Conservation (phyloP, 1,140 invertebrate species). For the Hypothenemus hampei region DNA sequence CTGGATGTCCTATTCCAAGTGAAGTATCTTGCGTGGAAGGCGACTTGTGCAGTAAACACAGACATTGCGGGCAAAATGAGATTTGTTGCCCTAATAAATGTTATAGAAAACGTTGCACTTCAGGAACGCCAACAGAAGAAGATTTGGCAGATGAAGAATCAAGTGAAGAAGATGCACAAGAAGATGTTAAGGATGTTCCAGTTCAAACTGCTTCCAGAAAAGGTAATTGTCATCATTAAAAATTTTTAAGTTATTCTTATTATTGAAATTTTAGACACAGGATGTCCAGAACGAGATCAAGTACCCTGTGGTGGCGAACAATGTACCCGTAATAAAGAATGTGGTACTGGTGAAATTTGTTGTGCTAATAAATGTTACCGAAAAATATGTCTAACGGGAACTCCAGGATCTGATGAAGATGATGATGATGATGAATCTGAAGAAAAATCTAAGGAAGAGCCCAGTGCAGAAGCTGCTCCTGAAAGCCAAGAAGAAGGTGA, state of each 20-base stretch:
- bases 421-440: constrained; percentile 39
- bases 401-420: constrained; percentile 34
- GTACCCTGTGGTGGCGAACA: constrained; percentile 28
- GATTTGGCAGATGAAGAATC: constrained; percentile 41
- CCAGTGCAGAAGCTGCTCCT: constrained; percentile 49
- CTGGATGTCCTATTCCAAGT: constrained; percentile 14
- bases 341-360: constrained; percentile 22
- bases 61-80: constrained; percentile 7
- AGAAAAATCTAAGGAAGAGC: constrained; percentile 27
- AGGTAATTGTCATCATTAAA: constrained; percentile 1
- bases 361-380: constrained; percentile 26
- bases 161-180: constrained; percentile 44
- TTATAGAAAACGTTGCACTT: constrained; percentile 19
- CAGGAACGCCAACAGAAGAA: constrained; percentile 13
- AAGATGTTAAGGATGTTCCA: constrained; percentile 10
- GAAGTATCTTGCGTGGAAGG: constrained; percentile 14
- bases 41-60: constrained; percentile 25
- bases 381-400: constrained; percentile 19
- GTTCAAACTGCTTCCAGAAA: background rate
- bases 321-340: constrained; percentile 16
- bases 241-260: background rate
- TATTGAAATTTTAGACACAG: constrained; percentile 11
- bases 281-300: constrained; percentile 31
- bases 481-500: constrained; percentile 16
- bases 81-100: constrained; percentile 26